Conservation (phyloP, 2,888 invertebrate genomes). For the Himalopsyche tibetana region DNA sequence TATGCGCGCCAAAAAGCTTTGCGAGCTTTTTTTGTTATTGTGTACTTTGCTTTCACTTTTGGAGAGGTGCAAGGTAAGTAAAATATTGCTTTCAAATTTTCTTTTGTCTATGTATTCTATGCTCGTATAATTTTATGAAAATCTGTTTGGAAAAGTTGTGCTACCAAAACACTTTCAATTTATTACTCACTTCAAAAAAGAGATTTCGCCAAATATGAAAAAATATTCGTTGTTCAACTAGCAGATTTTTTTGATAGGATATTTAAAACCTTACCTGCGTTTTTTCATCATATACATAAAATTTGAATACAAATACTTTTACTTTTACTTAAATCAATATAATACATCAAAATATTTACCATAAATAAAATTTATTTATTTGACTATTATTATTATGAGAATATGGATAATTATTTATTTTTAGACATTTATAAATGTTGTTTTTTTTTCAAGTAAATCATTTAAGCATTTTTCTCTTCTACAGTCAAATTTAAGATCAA, state of each 20-base stretch:
- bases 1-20: slow-evolving; percentile 46
- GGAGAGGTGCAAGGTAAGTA: slow-evolving; percentile 59
- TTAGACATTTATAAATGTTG: too few species aligned
- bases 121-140: slow-evolving; percentile 38
- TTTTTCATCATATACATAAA: too few species aligned
- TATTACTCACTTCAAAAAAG: neutral
- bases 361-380: too few species aligned
- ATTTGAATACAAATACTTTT: too few species aligned
- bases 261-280: too few species aligned
- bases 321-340: too few species aligned
- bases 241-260: neutral
- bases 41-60: slow-evolving; percentile 52
- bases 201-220: neutral
- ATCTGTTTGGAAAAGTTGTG: neutral
- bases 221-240: neutral
- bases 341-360: too few species aligned
- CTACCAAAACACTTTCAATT: slow-evolving; percentile 7
- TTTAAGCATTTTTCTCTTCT: too few species aligned
- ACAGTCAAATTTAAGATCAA: too few species aligned
- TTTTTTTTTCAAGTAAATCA: too few species aligned
- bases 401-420: too few species aligned
- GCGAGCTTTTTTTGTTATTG: slow-evolving; percentile 55
- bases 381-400: too few species aligned
- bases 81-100: slow-evolving; percentile 39
- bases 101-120: slow-evolving; percentile 41